phyloP scores from a whole-genome alignment of 2,797 vertebrate species.

The Xenops minutus region DNA sequence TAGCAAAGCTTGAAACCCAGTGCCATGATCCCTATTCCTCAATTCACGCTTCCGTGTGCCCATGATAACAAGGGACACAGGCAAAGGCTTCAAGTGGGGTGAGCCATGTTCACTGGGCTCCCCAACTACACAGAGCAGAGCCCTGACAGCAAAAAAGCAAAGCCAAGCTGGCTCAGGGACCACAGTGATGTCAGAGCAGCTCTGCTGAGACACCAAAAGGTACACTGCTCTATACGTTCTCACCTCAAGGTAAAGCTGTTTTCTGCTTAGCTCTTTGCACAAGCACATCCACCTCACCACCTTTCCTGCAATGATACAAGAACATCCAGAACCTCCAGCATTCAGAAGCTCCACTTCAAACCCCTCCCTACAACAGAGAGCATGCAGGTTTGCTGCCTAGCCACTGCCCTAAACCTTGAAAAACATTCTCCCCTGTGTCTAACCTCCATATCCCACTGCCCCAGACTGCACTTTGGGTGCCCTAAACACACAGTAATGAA shows the following conservation, averaged over 20 bases:
- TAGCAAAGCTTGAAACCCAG: not conserved
- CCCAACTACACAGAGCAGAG: not conserved
- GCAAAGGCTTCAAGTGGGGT: not conserved
- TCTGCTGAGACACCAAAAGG: not conserved
- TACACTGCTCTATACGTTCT: accelerated
- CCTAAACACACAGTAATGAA: not conserved
- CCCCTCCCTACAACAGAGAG: not conserved
- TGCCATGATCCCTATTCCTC: not conserved
- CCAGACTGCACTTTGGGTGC: not conserved
- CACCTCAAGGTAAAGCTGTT: not conserved
- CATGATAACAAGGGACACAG: not conserved
- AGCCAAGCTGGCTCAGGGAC: not conserved
- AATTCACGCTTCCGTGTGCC: not conserved
- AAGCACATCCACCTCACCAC: not conserved
- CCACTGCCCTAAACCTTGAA: not conserved
- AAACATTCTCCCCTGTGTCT: not conserved
- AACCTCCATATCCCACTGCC: not conserved
- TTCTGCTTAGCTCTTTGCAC: not conserved
- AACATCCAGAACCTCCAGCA: not conserved
- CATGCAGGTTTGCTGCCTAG: not conserved
- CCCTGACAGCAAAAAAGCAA: not conserved
- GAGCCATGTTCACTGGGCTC: accelerated
- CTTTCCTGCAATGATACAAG: not conserved
- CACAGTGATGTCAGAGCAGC: accelerated
- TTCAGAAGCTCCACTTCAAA: not conserved